phyloP scores from a whole-genome alignment of 2,113 vertebrate genomes.

The Ptilorrhoa leucosticta region DNA sequence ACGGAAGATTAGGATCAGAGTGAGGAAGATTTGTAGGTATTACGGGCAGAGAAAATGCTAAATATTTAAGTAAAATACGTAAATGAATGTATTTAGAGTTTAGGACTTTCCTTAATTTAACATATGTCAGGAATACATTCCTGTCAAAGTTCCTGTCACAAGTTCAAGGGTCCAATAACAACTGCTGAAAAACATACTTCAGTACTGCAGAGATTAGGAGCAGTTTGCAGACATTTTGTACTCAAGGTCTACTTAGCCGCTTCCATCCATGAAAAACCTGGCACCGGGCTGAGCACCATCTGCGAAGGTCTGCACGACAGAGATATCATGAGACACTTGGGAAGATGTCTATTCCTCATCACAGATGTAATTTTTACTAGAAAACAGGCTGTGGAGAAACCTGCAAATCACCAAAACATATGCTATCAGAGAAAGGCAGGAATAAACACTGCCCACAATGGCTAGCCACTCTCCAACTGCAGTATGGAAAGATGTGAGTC shows the following conservation, averaged over 20 bases:
- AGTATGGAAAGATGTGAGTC: not conserved
- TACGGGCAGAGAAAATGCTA: conserved; percentile 38
- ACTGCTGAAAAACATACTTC: not conserved
- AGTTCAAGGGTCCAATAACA: not conserved
- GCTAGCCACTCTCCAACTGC: not conserved
- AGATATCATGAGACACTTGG: not conserved
- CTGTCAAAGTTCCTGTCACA: conserved; percentile 28
- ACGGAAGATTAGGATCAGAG: conserved; percentile 46
- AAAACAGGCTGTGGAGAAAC: conserved; percentile 14
- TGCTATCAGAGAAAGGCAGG: not conserved
- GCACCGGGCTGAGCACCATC: conserved; percentile 14
- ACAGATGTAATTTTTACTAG: not conserved
- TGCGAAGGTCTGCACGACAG: not conserved
- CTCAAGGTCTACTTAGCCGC: not conserved
- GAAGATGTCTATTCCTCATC: not conserved
- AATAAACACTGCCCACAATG: not conserved
- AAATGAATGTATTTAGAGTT: not conserved
- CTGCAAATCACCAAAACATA: not conserved
- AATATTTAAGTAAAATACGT: conserved; percentile 7
- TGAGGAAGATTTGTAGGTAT: conserved; percentile 50
- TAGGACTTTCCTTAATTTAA: conserved; percentile 48
- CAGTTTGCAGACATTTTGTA: not conserved
- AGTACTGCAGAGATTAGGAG: not conserved
- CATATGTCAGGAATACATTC: conserved; percentile 9
- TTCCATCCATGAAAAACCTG: not conserved